A percentile compares a stretch with the other conserved stretches of the same genome.
Evolutionary conservation across 2,113 vertebrate genomes (phyloP).

Genomic region (Guaruba guarouba): DNA sequence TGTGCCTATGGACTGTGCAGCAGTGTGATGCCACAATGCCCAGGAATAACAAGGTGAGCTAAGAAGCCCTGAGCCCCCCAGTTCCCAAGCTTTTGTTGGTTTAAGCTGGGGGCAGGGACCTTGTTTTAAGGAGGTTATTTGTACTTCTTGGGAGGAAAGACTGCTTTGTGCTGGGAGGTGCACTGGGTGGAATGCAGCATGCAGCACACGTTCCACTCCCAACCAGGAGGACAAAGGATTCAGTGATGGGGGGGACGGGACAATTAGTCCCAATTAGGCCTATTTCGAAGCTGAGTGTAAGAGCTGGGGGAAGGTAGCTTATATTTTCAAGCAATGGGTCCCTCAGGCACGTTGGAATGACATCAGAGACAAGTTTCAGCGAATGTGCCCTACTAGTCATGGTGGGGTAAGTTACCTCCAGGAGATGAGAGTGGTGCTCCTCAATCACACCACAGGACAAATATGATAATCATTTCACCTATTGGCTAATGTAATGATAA

Average conservation of each 20-base stretch:
- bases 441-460: rapidly evolving
- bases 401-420: background rate
- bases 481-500: rapidly evolving
- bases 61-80: background rate
- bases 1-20: background rate
- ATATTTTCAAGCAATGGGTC: constrained; percentile 47
- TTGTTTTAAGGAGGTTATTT: background rate
- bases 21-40: background rate
- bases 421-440: background rate
- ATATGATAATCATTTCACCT: rapidly evolving
- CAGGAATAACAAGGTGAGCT: background rate
- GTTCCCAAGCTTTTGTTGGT: background rate
- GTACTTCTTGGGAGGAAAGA: background rate
- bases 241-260: constrained; percentile 15
- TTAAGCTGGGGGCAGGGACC: background rate
- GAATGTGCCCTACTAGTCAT: rapidly evolving
- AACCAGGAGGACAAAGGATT: constrained; percentile 64
- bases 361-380: background rate
- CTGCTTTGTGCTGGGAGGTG: constrained; percentile 52
- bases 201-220: constrained; percentile 45
- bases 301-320: constrained; percentile 42
- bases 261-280: constrained; percentile 76
- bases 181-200: constrained; percentile 7
- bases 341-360: background rate
- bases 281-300: constrained; percentile 69